Percentiles rank a stretch among this genome's conserved stretches.
Evolutionary conservation across 2,797 vertebrate genomes (phyloP).

Genomic region (Coranthus polyacanthus): DNA sequence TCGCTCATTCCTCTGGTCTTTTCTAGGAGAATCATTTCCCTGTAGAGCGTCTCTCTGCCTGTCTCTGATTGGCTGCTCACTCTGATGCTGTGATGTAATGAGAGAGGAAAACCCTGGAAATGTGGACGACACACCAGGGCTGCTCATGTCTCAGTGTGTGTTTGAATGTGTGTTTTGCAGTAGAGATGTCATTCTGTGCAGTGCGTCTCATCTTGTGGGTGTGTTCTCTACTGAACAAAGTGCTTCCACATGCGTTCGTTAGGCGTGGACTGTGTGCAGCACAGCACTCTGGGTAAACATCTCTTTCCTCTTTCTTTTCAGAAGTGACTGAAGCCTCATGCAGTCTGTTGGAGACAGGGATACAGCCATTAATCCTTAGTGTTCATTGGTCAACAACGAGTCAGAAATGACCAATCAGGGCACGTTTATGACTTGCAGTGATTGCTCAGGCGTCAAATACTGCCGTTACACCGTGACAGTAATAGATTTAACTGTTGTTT

Average conservation of each 20-base stretch:
- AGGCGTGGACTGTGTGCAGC: neutral
- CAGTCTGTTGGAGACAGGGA: no score
- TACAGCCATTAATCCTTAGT: no score
- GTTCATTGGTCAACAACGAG: no score
- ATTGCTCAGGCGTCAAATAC: no score
- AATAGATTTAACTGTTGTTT: no score
- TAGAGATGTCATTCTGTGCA: neutral
- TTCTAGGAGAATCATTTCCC: neutral
- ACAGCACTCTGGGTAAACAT: no score
- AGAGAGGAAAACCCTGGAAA: neutral
- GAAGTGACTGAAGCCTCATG: no score
- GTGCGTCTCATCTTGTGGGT: conserved; percentile 6
- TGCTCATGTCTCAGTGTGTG: neutral
- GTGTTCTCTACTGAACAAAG: conserved; percentile 4
- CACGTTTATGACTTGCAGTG: no score
- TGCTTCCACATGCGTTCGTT: no score
- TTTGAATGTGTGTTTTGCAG: conserved; percentile 2
- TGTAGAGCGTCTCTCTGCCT: neutral
- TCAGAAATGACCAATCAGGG: no score
- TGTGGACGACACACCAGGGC: neutral
- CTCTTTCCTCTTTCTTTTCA: no score
- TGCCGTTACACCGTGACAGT: no score
- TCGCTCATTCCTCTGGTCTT: neutral
- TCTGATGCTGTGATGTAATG: conserved; percentile 25
- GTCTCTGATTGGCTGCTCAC: conserved; percentile 28